Base-by-base conservation (phyloP, 1,140 invertebrate species). In the Scaptodrosophila lebanonensis region DNA sequence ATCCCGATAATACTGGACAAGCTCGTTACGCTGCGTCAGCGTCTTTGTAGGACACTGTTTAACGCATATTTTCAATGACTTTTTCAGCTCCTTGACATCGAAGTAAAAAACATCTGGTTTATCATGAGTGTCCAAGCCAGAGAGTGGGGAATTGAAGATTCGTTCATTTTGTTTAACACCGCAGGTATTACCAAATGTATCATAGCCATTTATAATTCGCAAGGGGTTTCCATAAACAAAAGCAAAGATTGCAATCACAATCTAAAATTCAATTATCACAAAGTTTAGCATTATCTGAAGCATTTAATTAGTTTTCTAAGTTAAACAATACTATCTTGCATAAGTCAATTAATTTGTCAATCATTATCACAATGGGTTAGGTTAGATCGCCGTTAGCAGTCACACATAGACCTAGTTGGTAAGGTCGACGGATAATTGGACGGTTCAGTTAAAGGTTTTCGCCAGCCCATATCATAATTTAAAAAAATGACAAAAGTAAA, bases 141-240 rank as follows among this genome's bases (percentile, higher is more conserved):
- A 94, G 25, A 94, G 87, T 3, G 92, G 90, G 66, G 94, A 90
- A 67, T 92, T 91, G 18, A 91, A 91, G 58, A 95, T 91, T 58
- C 91, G 91, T 59, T 91, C 91, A 85, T 95, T 94, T 57, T 91
- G 91, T 64, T 93, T 91, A 35, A 93, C 92, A 15, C 96, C 96
- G 88, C 97, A 98, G 20, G 95, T 96, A 87, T 98, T 98, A n/a
- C 96, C 96, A 89, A 95, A 98, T 62, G 95, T 97, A 86, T 98
- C 96, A 88, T 95, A 97, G 35, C 97, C 96, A 90, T 97, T 95
- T 52, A 97, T 93, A 3, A 98, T 89, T 57, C 95, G 90, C 64
- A 93, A 87, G 2, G 95, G 95, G 88, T 95, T 95, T 0, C 96
- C 96, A 88, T 95, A 95, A 5, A 95, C 93, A 84, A 97, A 92